Base-by-base conservation (phyloP, 64 coral and sea anemone species). In the Montipora foliosa region DNA sequence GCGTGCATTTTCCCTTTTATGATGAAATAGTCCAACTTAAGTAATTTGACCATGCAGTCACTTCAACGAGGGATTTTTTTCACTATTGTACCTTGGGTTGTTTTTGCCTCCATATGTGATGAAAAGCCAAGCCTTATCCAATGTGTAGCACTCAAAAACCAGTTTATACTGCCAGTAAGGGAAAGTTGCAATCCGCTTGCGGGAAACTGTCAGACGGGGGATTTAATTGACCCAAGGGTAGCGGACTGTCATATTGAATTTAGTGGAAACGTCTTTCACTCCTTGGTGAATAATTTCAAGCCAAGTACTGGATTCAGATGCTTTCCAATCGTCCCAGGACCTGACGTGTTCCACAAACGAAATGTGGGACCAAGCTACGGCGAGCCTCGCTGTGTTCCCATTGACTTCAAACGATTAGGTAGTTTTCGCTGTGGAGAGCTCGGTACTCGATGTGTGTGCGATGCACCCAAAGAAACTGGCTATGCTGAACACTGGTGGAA, bases 401-500 rank as follows among this genome's bases (percentile, higher is more conserved):
- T 51, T 6, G 51, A 67, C 3, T 79, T 69, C 2, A 8, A n/a
- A 12, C 82, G 78, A 15, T 37, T 55, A 2, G 94, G 89, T 3
- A 96, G 78, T 9, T 92, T 99, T 46, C 53, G 73, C 17, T 99
- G 98, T n/a, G 98, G 98, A 14, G 98, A 93, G 19, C 78, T 48
- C 13, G 98, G 98, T 11, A 99, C 98, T 10, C 77, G 98, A 47
- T 99, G 98, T 81, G 98, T 99, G 15, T 99, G 98, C 22, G 87
- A 93, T 87, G 95, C 95, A 14, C 92, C 98, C 0, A 70, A 84
- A 2, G 74, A 87, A 20, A 81, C 50, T 74, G 89, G 89, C 19
- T 71, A 85, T 10, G 92, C 84, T 4, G 79, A 55, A n/a, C 64
- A 45, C 1, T 96, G 92, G 95, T 66, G 79, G 8, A 84, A 57